phyloP scores from a whole-genome alignment of 1,140 invertebrate species.

The Phthorimaea operculella region DNA sequence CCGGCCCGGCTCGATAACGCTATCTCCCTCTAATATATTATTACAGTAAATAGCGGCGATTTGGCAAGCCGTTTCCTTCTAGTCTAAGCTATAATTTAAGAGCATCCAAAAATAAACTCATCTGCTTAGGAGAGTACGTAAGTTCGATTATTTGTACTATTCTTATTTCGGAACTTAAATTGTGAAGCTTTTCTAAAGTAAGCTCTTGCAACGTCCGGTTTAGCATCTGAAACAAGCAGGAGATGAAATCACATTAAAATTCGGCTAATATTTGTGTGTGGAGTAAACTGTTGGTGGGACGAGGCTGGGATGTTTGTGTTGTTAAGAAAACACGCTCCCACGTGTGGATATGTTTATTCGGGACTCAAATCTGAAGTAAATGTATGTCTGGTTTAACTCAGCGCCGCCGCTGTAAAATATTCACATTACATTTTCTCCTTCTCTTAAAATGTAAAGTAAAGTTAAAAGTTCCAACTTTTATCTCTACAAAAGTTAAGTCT shows the following conservation, averaged over 20 bases:
- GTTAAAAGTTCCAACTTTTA: too few species aligned
- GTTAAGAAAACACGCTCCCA: not conserved
- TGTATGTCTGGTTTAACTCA: not conserved
- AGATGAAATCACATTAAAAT: conserved; percentile 9
- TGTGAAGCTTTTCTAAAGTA: conserved; percentile 27
- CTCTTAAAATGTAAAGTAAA: too few species aligned
- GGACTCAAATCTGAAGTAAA: not conserved
- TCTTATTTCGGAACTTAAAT: conserved; percentile 21
- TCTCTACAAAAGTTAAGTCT: too few species aligned
- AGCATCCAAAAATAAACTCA: conserved; percentile 10
- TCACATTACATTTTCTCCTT: not conserved
- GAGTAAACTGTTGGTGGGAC: not conserved
- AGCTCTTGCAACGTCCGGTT: conserved; percentile 50
- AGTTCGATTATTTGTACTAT: conserved; percentile 60
- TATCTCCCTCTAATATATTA: conserved; percentile 46
- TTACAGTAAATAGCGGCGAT: conserved; percentile 34
- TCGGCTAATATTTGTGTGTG: not conserved
- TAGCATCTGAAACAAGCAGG: conserved; percentile 59
- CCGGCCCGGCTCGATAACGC: conserved; percentile 31
- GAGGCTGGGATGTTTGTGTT: not conserved
- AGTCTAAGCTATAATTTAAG: conserved; percentile 8
- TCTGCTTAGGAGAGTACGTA: conserved; percentile 31
- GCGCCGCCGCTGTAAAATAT: not conserved
- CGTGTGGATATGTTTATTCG: not conserved
- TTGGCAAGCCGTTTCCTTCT: conserved; percentile 19